Evolutionary conservation across 2,888 invertebrate genomes (phyloP).

Genomic region (Drosophila sordidula): DNA sequence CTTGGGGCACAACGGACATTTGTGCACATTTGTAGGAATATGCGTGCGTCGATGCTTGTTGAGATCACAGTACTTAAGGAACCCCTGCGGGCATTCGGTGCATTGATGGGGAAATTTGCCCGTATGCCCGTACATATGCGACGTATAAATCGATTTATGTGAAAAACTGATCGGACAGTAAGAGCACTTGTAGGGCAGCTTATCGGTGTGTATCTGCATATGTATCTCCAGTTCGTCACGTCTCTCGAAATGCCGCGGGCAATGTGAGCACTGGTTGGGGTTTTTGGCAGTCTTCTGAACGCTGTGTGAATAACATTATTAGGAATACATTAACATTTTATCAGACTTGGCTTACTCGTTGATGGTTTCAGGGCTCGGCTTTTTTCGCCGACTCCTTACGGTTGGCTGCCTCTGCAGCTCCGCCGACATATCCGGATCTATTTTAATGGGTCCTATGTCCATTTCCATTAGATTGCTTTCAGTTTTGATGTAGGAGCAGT

Average conservation of each 20-base stretch:
- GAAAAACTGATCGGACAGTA: constrained; percentile 30
- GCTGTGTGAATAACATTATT: background rate
- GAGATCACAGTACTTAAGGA: constrained; percentile 6
- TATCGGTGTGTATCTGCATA: constrained; percentile 25
- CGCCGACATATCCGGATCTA: constrained; percentile 11
- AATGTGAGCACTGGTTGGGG: constrained; percentile 27
- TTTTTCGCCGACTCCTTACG: background rate
- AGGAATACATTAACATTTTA: background rate
- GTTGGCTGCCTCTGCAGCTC: background rate
- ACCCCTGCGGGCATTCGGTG: constrained; percentile 20
- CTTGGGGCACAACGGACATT: constrained; percentile 10
- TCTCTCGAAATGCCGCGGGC: constrained; percentile 20
- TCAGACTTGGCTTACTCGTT: constrained; percentile 2
- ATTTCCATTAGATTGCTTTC: constrained; percentile 6
- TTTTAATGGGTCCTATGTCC: constrained; percentile 37
- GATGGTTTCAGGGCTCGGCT: background rate
- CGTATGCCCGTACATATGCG: constrained; percentile 20
- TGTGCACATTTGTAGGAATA: background rate
- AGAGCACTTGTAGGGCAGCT: constrained; percentile 31
- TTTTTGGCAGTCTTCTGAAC: background rate
- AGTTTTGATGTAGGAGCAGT: background rate
- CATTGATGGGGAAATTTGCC: constrained; percentile 27
- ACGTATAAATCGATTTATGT: constrained; percentile 28
- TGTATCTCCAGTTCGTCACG: constrained; percentile 33
- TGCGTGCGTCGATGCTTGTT: constrained; percentile 16